These are phyloP conservation scores for Pseudonaja textilis DNA, from an alignment of 2,113 vertebrate genomes.

Conservation along the genomic window DNA sequence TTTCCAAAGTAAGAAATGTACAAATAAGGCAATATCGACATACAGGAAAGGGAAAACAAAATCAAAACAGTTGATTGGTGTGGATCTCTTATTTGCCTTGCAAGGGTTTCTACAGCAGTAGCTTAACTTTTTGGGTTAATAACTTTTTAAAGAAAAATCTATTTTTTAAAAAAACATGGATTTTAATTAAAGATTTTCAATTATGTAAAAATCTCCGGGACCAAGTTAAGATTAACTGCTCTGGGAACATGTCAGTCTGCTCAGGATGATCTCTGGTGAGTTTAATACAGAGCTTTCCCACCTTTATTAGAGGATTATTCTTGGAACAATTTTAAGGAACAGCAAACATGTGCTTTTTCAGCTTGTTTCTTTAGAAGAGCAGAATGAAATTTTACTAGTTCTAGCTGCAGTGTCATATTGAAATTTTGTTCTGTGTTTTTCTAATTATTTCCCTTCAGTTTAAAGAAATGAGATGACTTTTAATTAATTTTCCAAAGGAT, in stretches of 20 bases:
- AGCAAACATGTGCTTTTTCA: background rate
- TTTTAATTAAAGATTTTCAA: constrained; percentile 29
- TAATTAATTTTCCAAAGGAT: background rate
- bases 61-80: background rate
- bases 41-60: background rate
- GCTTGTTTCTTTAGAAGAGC: background rate
- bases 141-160: background rate
- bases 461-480: background rate
- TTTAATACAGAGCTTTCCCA: background rate
- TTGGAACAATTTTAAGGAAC: background rate
- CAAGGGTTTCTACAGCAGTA: background rate
- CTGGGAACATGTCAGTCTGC: constrained; percentile 3
- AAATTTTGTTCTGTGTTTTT: background rate
- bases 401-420: background rate
- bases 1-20: background rate
- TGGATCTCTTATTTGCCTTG: background rate
- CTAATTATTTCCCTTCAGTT: background rate
- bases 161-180: background rate
- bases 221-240: constrained; percentile 3
- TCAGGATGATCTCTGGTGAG: background rate
- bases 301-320: background rate
- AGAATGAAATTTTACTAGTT: background rate
- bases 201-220: background rate
- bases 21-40: background rate
- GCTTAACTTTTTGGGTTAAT: background rate